A percentile compares a stretch with the other conserved stretches of the same genome.
These are phyloP conservation scores for Cryptocephalus moraei DNA, from an alignment of 2,888 invertebrate genomes.

Conservation along the genomic window DNA sequence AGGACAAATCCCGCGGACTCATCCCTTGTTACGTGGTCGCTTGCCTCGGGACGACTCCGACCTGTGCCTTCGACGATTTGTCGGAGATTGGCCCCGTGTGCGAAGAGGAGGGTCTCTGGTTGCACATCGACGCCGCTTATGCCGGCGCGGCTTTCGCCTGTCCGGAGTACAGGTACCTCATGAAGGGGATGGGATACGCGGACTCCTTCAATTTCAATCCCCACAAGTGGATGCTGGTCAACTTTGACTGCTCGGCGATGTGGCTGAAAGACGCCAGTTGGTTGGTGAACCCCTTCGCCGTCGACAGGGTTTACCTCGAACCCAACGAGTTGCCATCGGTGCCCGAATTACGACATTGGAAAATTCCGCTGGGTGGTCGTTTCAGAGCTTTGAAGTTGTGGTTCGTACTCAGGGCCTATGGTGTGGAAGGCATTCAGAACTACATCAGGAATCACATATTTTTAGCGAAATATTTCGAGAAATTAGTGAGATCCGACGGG, in stretches of 20 bases:
- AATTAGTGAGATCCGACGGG: constrained; percentile 56
- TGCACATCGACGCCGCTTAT: constrained; percentile 95
- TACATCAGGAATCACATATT: constrained; percentile 66
- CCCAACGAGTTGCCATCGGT: constrained; percentile 51
- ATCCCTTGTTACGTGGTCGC: constrained; percentile 81
- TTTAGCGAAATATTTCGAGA: constrained; percentile 72
- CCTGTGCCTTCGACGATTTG: constrained; percentile 83
- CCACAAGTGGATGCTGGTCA: constrained; percentile 93
- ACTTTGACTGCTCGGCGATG: constrained; percentile 92
- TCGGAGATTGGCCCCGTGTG: constrained; percentile 78
- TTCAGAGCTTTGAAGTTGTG: constrained; percentile 87
- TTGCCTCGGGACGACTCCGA: constrained; percentile 61
- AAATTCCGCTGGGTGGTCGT: constrained; percentile 77
- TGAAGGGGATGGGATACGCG: constrained; percentile 62
- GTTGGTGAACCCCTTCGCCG: constrained; percentile 80
- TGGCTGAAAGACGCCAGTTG: constrained; percentile 78
- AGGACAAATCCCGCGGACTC: constrained; percentile 67
- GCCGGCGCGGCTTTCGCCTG: constrained; percentile 88
- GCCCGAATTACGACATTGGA: constrained; percentile 73
- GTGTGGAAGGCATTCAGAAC: constrained; percentile 67
- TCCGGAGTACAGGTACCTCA: constrained; percentile 59
- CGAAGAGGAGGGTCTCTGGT: constrained; percentile 65
- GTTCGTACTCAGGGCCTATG: constrained; percentile 80
- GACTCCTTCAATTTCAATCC: constrained; percentile 92
- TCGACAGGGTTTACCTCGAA: constrained; percentile 85